These are phyloP conservation scores for Hydriomena furcata DNA, from an alignment of 2,888 invertebrate genomes.

Conservation along the genomic window DNA sequence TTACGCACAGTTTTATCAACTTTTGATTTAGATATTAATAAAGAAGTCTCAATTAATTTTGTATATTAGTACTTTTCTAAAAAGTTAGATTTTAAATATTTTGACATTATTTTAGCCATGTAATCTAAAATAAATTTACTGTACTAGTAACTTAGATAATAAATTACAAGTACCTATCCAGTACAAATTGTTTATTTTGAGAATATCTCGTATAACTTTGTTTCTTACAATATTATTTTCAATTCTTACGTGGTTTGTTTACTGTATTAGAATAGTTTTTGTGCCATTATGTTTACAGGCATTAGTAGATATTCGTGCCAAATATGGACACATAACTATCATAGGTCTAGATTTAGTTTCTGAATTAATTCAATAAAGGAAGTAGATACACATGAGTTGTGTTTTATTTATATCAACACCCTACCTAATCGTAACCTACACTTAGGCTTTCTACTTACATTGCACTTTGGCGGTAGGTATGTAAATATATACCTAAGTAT, in stretches of 20 bases:
- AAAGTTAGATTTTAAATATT: too few relatives aligned
- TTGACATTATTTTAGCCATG: too few relatives aligned
- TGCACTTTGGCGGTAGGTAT: too few relatives aligned
- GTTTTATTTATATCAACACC: conserved; percentile 4
- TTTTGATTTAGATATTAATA: too few relatives aligned
- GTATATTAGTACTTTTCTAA: too few relatives aligned
- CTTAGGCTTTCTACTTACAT: too few relatives aligned
- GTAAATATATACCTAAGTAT: too few relatives aligned
- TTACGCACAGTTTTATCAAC: too few relatives aligned
- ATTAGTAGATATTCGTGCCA: conserved; percentile 21
- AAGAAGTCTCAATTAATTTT: too few relatives aligned
- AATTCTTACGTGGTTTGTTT: too few relatives aligned
- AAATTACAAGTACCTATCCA: conserved; percentile 11
- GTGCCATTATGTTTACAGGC: conserved; percentile 15
- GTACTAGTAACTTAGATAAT: neutral
- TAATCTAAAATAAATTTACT: neutral
- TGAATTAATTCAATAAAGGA: conserved; percentile 13
- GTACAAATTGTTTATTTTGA: conserved; percentile 9
- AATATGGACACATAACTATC: conserved; percentile 6
- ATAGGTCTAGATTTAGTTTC: conserved; percentile 13
- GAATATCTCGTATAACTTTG: neutral
- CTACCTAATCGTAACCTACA: too few relatives aligned
- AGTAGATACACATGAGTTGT: conserved; percentile 6
- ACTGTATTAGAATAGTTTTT: conserved; percentile 7
- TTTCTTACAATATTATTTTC: neutral